phyloP scores from a whole-genome alignment of 2,888 invertebrate species.

The Altica lythri region DNA sequence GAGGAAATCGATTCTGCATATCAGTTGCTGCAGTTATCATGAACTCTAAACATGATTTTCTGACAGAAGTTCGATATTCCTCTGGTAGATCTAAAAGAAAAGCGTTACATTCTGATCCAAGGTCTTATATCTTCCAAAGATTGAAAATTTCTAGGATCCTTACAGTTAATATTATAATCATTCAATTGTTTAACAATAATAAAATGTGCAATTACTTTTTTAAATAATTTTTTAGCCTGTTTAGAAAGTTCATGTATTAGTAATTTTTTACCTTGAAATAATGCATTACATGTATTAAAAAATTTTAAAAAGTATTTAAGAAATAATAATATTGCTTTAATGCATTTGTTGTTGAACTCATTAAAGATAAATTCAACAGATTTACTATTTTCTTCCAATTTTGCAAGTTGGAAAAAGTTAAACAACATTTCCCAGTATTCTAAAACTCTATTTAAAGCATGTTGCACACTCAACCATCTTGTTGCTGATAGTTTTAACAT shows the following conservation, averaged over 20 bases:
- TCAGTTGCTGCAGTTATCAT: slow-evolving; percentile 13
- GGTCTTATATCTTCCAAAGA: neutral
- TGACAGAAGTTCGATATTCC: neutral
- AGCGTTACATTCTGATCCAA: neutral
- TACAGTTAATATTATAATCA: slow-evolving; percentile 6
- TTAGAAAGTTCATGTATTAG: slow-evolving; percentile 7
- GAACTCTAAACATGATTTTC: slow-evolving; percentile 16
- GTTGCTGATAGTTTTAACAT: slow-evolving; percentile 23
- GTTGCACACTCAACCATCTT: slow-evolving; percentile 27
- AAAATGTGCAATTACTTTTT: slow-evolving; percentile 9
- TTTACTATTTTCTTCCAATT: slow-evolving; percentile 18
- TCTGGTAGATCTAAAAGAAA: neutral
- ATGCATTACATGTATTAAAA: slow-evolving; percentile 14
- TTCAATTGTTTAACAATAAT: neutral
- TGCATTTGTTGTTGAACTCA: slow-evolving; percentile 17
- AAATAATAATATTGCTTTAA: slow-evolving; percentile 6
- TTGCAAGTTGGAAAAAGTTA: slow-evolving; percentile 11
- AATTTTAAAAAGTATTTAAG: slow-evolving; percentile 13
- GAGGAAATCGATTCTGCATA: slow-evolving; percentile 21
- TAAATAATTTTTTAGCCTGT: slow-evolving; percentile 11
- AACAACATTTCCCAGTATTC: slow-evolving; percentile 21
- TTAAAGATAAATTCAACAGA: slow-evolving; percentile 5
- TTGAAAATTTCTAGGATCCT: neutral
- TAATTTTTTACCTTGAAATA: slow-evolving; percentile 18
- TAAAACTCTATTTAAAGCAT: slow-evolving; percentile 18